Evolutionary conservation across 2,797 vertebrate genomes (phyloP), one percentile per base, ranked within the genome.

Genomic region (Heteromormyrus szaboi): DNA sequence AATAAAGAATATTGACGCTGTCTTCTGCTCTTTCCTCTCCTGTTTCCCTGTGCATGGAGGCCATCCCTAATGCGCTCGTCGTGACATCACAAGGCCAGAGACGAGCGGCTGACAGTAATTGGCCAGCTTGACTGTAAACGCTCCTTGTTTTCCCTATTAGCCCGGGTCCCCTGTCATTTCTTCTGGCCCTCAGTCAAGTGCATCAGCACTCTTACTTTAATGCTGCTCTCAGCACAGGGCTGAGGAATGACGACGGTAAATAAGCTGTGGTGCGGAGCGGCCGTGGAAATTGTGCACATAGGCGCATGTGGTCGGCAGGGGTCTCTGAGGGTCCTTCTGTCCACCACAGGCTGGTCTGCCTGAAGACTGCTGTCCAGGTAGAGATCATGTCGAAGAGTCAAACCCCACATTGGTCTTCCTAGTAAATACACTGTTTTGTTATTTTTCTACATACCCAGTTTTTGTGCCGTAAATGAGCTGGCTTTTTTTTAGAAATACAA

Each of bases 1-100:
- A 92, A 92, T 92, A 92, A 94, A 93, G 46, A 87, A 54, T 88
- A 48, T 11, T 4, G 65, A 83, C 53, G 9, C 37, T 14, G 22
- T 51, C 33, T 9, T 29, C 54, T 7, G 44, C 6, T 9, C 6
- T 59, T 19, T 41, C 41, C 72, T 81, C n/a, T 76, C 4, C 76
- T 33, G 19, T 41, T 29, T 89, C n/a, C 44, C 3, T 6, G 50
- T 33, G 29, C 48, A 19, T 56, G 29, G 46, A 89, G 88, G 85
- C 76, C 88, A 37, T 12, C 6, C 14, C 25, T 87, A 62, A 89
- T 56, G 41, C 44, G 1, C 88, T 51, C 9, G 14, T n/a, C 3
- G 25, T 88, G 41, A 50, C 53, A 44, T 87, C 72, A 81, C 44
- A 53, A n/a, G 11, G 37, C 37, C 41, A 51, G 50, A 56, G 51